phyloP scores from a whole-genome alignment of 2,888 invertebrate species.

The Argynnis bischoffii region DNA sequence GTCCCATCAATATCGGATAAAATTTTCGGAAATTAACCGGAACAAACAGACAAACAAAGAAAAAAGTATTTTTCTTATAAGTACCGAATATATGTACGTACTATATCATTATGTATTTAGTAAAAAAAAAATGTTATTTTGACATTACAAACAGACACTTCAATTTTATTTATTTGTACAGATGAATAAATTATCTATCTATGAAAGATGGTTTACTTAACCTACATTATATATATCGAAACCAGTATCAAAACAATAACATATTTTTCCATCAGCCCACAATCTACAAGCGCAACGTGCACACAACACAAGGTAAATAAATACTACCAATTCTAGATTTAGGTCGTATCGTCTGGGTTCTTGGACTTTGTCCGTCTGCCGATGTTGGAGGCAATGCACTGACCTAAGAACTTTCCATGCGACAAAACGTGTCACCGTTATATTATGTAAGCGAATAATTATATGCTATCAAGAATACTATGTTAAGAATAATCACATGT shows the following conservation, averaged over 20 bases:
- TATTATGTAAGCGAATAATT: not conserved
- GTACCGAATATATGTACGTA: too few species aligned
- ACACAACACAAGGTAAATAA: slow-evolving; percentile 6
- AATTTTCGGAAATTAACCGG: too few species aligned
- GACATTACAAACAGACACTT: too few species aligned
- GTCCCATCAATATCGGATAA: too few species aligned
- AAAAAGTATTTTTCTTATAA: too few species aligned
- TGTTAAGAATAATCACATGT: not conserved
- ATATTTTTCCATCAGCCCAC: not conserved
- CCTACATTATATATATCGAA: not conserved
- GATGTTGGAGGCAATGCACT: slow-evolving; percentile 35
- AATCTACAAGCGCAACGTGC: not conserved
- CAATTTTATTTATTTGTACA: too few species aligned
- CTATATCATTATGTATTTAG: too few species aligned
- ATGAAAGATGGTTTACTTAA: not conserved
- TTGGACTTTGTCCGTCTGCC: slow-evolving; percentile 69
- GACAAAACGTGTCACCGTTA: slow-evolving; percentile 26
- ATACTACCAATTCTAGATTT: slow-evolving; percentile 44
- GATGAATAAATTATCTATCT: too few species aligned
- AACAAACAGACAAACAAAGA: too few species aligned
- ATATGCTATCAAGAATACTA: not conserved
- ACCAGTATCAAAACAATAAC: slow-evolving; percentile 6
- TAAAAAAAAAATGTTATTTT: too few species aligned
- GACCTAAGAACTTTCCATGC: slow-evolving; percentile 36
- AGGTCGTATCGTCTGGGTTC: slow-evolving; percentile 64